Percentiles rank a stretch among this genome's conserved stretches.
These are phyloP conservation scores for Petrocephalus schoutedeni DNA, from an alignment of 2,797 vertebrate genomes.

Conservation along the genomic window DNA sequence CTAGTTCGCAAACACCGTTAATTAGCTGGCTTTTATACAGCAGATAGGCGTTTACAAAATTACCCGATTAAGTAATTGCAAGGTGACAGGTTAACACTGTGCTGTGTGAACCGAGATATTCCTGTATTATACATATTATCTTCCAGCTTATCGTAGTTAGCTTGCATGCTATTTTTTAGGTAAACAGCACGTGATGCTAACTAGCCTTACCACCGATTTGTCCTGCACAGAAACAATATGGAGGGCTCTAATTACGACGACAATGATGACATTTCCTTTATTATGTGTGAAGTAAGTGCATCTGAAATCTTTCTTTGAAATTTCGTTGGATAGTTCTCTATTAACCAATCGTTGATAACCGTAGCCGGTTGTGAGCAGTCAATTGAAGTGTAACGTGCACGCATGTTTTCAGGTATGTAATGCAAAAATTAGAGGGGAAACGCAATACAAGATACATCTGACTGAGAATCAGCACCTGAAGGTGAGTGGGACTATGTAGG, in stretches of 20 bases:
- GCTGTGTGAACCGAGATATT: not conserved
- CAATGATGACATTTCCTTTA: conserved; percentile 3
- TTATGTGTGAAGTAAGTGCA: conserved; percentile 43
- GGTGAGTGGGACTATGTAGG: conserved; percentile 50
- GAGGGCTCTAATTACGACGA: conserved; percentile 18
- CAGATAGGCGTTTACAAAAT: not conserved
- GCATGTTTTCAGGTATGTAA: conserved; percentile 57
- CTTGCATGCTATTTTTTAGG: not conserved
- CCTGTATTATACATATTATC: not conserved
- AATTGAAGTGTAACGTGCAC: conserved; percentile 54
- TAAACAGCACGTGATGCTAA: not conserved
- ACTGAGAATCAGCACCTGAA: conserved; percentile 62
- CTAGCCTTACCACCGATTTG: not conserved
- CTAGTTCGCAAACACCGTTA: not conserved
- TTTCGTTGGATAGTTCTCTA: not conserved
- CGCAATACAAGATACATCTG: conserved; percentile 66
- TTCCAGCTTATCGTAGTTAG: not conserved
- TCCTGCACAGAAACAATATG: not conserved
- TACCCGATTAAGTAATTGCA: not conserved
- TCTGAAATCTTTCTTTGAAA: conserved; percentile 39
- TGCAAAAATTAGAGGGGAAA: conserved; percentile 60
- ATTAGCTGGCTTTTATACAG: not conserved
- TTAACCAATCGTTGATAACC: not conserved
- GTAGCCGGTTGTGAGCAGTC: not conserved
- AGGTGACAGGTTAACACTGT: not conserved